Conservation (phyloP, 2,888 invertebrate species). For the Chrysolina haemoptera region DNA sequence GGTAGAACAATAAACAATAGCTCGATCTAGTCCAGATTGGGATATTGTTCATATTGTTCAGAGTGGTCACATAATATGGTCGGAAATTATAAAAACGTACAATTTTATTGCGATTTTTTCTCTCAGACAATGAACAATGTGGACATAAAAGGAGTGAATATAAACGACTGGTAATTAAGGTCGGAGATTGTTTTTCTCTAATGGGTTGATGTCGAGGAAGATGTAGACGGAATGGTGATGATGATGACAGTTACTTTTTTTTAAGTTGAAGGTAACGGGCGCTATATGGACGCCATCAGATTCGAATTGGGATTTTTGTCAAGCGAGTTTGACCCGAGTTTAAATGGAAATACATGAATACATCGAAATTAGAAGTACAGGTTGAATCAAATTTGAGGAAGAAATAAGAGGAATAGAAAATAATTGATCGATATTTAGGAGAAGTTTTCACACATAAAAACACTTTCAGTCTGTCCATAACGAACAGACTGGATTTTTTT, state of each 20-base stretch:
- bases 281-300: not conserved
- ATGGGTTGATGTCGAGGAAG: constrained; percentile 39
- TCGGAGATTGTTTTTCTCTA: constrained; percentile 40
- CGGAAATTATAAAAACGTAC: constrained; percentile 32
- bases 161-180: constrained; percentile 43
- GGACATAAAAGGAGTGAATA: constrained; percentile 39
- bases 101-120: constrained; percentile 39
- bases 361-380: no score
- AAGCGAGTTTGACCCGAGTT: not conserved
- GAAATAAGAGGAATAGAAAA: no score
- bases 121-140: constrained; percentile 43
- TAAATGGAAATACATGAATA: no score
- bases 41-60: constrained; percentile 22
- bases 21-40: constrained; percentile 36
- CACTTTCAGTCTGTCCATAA: no score
- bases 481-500: no score
- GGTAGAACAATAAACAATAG: constrained; percentile 43
- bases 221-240: constrained; percentile 38
- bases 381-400: no score
- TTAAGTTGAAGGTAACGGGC: not conserved
- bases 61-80: constrained; percentile 25
- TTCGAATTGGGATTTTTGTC: not conserved
- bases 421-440: no score
- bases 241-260: constrained; percentile 13
- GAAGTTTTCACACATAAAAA: no score